Evolutionary conservation across 2,888 invertebrate species (phyloP), one percentile per base, ranked within the genome.

Genomic region (Hipparchia sbordonii): DNA sequence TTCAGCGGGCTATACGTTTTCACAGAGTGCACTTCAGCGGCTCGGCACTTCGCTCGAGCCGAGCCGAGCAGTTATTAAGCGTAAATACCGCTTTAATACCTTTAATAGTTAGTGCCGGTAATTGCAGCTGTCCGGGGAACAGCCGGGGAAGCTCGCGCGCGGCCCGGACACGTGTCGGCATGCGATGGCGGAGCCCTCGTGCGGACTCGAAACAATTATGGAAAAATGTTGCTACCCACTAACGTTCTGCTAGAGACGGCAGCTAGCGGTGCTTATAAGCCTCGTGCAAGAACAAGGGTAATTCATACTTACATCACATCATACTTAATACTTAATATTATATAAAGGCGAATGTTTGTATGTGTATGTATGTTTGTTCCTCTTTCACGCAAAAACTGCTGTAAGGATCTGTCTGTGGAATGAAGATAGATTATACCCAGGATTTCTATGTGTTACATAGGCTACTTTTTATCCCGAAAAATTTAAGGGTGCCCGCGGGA

Each of bases 151-250:
- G 46, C 45, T 67, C 67, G 67, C 67, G 23, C 46, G 67, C 66
- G 8, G 54, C 56, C 46, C n/a, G 9, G 56, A 57, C 67, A 57
- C 67, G 56, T 57, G 67, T 67, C 67, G 67, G 57, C 67, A 57
- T 57, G 67, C 67, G 65, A 65, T 52, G 51, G 33, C 8, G 45
- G 45, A n/a, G 46, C 56, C 67, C 57, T 57, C 12, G 65, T 48
- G 65, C n/a, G 39, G 13, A 46, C 45, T 57, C 46, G 13, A 46
- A 57, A 48, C 46, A 9, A 57, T 67, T 67, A 45, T 10, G 67
- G n/a, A 9, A 10, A 67, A 67, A 67, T 67, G 45, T 39, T 39
- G 5, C 39, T 57, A 9, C 13, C 52, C 54, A 66, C 3, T 33
- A 10, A 54, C 4, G 6, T 45, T 13, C 13, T 9, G 12, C 13